Conservation (phyloP, 2,888 invertebrate genomes). For the Stenolophus ochropezus region DNA sequence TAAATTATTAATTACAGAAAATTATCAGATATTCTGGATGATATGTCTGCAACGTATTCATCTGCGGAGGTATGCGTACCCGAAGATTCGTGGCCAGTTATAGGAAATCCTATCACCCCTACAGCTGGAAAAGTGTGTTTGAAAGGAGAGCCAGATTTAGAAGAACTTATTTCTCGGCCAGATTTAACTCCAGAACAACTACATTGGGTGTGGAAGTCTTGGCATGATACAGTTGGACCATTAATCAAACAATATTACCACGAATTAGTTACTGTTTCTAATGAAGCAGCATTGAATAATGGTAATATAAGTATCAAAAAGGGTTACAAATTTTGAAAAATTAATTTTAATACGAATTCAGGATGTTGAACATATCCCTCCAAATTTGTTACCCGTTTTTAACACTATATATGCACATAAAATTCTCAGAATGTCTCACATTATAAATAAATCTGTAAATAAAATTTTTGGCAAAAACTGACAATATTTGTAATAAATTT, state of each 20-base stretch:
- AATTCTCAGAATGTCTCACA: too few relatives aligned
- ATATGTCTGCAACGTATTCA: conserved; percentile 78
- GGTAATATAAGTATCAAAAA: conserved; percentile 76
- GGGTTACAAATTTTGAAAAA: too few relatives aligned
- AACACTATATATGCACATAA: too few relatives aligned
- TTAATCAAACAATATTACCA: conserved; percentile 76
- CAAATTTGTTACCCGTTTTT: too few relatives aligned
- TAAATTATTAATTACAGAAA: conserved; percentile 62
- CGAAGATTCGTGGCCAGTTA: conserved; percentile 64
- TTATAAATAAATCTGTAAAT: too few relatives aligned
- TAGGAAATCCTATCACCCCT: conserved; percentile 63
- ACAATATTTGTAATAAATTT: too few relatives aligned
- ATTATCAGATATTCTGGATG: conserved; percentile 73
- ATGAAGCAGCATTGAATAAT: conserved; percentile 78
- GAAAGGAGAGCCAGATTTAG: conserved; percentile 79
- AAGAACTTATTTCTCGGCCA: conserved; percentile 75
- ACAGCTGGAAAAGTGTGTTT: conserved; percentile 72
- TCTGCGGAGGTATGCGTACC: conserved; percentile 76
- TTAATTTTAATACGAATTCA: too few relatives aligned
- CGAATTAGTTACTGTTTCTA: conserved; percentile 76
- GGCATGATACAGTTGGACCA: conserved; percentile 80
- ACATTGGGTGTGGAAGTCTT: conserved; percentile 79
- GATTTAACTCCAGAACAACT: conserved; percentile 67
- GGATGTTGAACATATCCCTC: too few relatives aligned
- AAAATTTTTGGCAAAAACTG: too few relatives aligned